Evolutionary conservation across 2,113 vertebrate genomes (phyloP).

Genomic region (Amphilophus citrinellus): DNA sequence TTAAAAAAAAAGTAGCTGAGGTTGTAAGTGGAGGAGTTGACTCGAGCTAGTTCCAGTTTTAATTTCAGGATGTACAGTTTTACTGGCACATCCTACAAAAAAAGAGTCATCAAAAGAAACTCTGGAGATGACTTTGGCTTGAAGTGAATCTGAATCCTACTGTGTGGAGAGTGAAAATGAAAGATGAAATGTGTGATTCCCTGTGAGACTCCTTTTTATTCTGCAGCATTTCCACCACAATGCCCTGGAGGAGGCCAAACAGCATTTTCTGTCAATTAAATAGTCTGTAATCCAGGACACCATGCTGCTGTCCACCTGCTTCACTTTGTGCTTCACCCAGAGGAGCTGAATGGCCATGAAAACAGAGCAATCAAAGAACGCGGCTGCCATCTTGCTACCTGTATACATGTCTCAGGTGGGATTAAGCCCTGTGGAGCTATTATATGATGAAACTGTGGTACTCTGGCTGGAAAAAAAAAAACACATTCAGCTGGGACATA

Average conservation of each 20-base stretch:
- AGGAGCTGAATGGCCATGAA: constrained; percentile 27
- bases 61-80: neutral
- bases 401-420: constrained; percentile 15
- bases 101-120: neutral
- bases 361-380: constrained; percentile 50
- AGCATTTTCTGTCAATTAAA: constrained; percentile 56
- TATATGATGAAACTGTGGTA: constrained; percentile 24
- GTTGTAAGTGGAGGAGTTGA: neutral
- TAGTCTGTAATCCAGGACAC: constrained; percentile 34
- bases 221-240: constrained; percentile 26
- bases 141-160: constrained; percentile 12
- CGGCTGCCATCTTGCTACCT: constrained; percentile 31
- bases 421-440: neutral
- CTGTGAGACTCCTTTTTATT: constrained; percentile 18
- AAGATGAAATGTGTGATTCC: constrained; percentile 18
- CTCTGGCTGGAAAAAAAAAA: neutral
- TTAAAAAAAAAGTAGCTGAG: too few species aligned
- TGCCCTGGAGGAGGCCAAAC: constrained; percentile 34
- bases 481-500: neutral
- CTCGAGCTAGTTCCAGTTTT: neutral
- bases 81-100: neutral
- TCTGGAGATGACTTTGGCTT: neutral
- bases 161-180: constrained; percentile 8
- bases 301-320: constrained; percentile 52
- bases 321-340: constrained; percentile 24